Percentiles rank a stretch among this genome's conserved stretches.
These are phyloP conservation scores for Cyphomyrus discorhynchus DNA, from an alignment of 2,113 vertebrate species.

Conservation along the genomic window DNA sequence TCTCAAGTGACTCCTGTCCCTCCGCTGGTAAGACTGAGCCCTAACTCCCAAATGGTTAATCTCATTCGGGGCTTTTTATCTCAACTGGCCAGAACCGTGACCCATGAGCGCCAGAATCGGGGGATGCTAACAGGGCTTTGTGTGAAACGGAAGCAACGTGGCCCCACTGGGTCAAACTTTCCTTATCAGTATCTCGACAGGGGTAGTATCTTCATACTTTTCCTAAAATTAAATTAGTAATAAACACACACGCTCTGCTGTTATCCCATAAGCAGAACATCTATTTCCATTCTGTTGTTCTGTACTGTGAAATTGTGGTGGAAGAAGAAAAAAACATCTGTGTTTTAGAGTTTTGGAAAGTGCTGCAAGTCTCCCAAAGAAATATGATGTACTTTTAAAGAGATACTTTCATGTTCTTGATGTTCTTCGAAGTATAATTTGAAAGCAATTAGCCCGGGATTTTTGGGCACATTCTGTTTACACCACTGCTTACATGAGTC, in stretches of 20 bases:
- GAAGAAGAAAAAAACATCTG: neutral
- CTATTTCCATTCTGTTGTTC: neutral
- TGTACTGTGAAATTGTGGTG: neutral
- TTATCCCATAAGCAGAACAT: neutral
- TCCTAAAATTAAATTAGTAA: conserved; percentile 1
- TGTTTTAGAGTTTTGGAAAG: neutral
- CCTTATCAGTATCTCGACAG: conserved; percentile 14
- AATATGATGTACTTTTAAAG: conserved; percentile 38
- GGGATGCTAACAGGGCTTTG: conserved; percentile 2
- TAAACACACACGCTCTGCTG: neutral
- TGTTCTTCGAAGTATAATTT: conserved; percentile 50
- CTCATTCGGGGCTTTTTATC: conserved; percentile 60
- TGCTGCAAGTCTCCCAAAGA: neutral
- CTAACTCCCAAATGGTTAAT: conserved; percentile 49
- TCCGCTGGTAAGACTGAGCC: conserved; percentile 46
- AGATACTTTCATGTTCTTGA: conserved; percentile 40
- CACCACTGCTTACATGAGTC: neutral
- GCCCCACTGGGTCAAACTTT: conserved; percentile 35
- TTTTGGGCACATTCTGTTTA: neutral
- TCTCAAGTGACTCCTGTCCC: conserved; percentile 44
- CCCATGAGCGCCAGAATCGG: conserved; percentile 44
- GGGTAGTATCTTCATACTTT: conserved; percentile 4
- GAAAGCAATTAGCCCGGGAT: conserved; percentile 47
- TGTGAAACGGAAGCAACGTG: conserved; percentile 22
- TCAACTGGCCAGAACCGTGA: conserved; percentile 57